phyloP scores from a whole-genome alignment of 2,888 invertebrate genomes.

The Miltochrista miniata region DNA sequence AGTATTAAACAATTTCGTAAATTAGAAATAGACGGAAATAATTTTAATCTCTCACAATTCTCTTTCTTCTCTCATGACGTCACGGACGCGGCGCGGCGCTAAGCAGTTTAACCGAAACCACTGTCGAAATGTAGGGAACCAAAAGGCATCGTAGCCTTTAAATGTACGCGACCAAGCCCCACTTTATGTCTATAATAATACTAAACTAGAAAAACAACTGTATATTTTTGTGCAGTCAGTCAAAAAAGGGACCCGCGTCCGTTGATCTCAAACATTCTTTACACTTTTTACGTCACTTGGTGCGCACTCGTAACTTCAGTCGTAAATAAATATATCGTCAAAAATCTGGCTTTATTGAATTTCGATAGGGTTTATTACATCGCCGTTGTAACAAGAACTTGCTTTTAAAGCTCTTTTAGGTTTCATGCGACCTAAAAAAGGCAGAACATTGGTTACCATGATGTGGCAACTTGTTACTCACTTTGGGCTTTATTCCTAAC shows the following conservation, averaged over 20 bases:
- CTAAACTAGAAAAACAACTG: neutral
- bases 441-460: conserved; percentile 3
- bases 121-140: no score
- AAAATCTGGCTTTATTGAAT: conserved; percentile 29
- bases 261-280: conserved; percentile 2
- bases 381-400: conserved; percentile 15
- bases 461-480: conserved; percentile 1
- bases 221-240: conserved; percentile 1
- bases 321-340: conserved; percentile 33
- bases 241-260: conserved; percentile 2
- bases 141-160: no score
- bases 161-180: no score
- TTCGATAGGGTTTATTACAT: conserved; percentile 34
- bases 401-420: conserved; percentile 13
- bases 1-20: no score
- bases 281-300: conserved; percentile 19
- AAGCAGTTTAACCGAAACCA: no score
- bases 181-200: neutral
- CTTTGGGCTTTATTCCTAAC: neutral
- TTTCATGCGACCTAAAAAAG: conserved; percentile 8
- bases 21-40: no score
- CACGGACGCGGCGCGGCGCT: no score
- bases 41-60: no score
- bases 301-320: conserved; percentile 17
- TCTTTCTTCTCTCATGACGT: no score